Evolutionary conservation across 2,113 vertebrate genomes (phyloP).

Genomic region (Castor canadensis): DNA sequence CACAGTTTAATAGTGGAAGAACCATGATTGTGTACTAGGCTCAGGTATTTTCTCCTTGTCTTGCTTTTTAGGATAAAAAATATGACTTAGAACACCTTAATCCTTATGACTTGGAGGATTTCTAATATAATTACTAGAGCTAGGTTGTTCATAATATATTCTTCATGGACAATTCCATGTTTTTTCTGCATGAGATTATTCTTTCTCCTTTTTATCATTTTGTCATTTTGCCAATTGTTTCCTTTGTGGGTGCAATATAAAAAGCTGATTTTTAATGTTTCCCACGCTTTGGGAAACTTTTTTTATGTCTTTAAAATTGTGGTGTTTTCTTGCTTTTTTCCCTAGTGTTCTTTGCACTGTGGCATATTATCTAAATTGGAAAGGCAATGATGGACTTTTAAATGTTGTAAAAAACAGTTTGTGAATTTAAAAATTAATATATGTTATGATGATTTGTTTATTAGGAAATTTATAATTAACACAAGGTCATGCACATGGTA

Average conservation of each 20-base stretch:
- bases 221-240: background rate
- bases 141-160: background rate
- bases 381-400: slow-evolving; percentile 2
- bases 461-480: background rate
- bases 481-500: background rate
- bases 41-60: background rate
- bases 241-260: background rate
- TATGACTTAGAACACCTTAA: background rate
- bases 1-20: background rate
- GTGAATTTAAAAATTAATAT: slow-evolving; percentile 27
- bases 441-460: background rate
- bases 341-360: background rate
- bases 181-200: background rate
- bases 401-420: background rate
- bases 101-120: background rate
- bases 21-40: background rate
- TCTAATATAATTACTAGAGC: background rate
- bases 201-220: background rate
- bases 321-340: background rate
- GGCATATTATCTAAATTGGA: background rate
- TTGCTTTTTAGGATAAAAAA: background rate
- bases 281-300: background rate
- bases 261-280: background rate
- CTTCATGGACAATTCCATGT: background rate
- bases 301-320: background rate